These are phyloP conservation scores for Pollenia angustigena DNA, from an alignment of 2,888 invertebrate genomes.

Conservation along the genomic window DNA sequence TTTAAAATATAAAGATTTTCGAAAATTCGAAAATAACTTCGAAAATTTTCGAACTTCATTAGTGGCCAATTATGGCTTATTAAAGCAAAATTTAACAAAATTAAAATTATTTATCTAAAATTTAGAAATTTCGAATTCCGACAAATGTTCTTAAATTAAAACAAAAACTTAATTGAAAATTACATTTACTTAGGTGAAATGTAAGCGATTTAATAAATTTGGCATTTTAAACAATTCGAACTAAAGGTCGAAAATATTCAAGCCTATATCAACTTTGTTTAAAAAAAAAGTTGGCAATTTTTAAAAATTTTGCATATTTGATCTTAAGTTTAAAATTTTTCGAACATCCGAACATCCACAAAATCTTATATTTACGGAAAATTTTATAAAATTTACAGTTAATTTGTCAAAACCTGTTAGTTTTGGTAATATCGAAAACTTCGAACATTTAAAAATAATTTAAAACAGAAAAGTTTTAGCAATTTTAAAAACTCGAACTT, in stretches of 20 bases:
- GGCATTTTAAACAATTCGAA: neutral
- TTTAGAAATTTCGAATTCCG: too few species aligned
- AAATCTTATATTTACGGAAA: too few species aligned
- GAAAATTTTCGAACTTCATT: neutral
- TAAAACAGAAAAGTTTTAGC: neutral
- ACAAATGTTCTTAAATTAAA: too few species aligned
- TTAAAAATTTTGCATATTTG: neutral
- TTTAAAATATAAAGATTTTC: neutral
- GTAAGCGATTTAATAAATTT: too few species aligned
- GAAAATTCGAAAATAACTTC: conserved; percentile 16
- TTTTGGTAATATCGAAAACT: neutral
- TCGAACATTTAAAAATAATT: neutral
- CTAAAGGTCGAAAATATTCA: neutral
- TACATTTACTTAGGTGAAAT: too few species aligned
- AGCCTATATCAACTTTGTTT: too few species aligned
- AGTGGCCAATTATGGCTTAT: too few species aligned
- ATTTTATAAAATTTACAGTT: too few species aligned
- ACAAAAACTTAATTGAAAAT: too few species aligned
- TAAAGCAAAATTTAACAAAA: too few species aligned
- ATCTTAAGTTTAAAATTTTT: neutral
- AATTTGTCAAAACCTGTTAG: too few species aligned
- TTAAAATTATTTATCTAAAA: too few species aligned
- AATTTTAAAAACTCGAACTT: neutral
- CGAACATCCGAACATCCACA: neutral
- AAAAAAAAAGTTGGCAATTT: neutral